Base-by-base conservation (phyloP, 2,113 vertebrate species). In the Ia io region DNA sequence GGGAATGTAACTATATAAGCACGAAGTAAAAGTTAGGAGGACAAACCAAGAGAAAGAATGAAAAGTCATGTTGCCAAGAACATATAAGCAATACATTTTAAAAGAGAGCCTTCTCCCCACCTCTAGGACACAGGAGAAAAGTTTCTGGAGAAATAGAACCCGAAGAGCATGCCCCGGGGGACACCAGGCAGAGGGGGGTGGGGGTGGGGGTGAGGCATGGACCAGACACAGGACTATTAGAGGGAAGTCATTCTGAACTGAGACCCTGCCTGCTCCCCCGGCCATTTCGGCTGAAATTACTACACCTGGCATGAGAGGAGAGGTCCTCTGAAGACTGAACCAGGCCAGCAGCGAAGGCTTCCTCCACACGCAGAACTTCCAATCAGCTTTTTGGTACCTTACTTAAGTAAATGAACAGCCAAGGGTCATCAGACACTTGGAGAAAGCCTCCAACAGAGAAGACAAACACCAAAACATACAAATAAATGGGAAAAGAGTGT, bases 261-360 rank as follows among this genome's bases (percentile, higher is more conserved):
- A 56, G 69, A 83, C 56, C 40, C 35, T 22, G 69, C 47, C 44
- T 7, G 4, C 37, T 1, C 37, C 40, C 53, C 69, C 10, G 47
- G 17, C 22, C 2, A 10, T 1, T 30, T 17, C 12, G 0, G 25
- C 25, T 2, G 9, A 35, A 18, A 37, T 30, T 1, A 11, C 35
- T 9, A 9, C 2, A 10, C 20, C n/a, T 2, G 0, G 61, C 30
- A 35, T 32, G 20, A 53, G 4, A 23, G 49, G 22, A 20, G 4
- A 28, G 16, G 0, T 56, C 17, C 32, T 23, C 37, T 1, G 5
- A 13, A 28, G 49, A 20, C 23, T 5, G 28, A 23, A 10, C 8
- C 2, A 0, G 42, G 65, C 49, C 49, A 14, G 49, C 37, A 4
- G 37, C 0, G 7, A 49, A 73, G 40, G 37, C 13, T 1, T 20